A percentile compares a stretch with the other conserved stretches of the same genome.
Evolutionary conservation across 2,797 vertebrate species (phyloP).

Genomic region (Thunnus albacares): DNA sequence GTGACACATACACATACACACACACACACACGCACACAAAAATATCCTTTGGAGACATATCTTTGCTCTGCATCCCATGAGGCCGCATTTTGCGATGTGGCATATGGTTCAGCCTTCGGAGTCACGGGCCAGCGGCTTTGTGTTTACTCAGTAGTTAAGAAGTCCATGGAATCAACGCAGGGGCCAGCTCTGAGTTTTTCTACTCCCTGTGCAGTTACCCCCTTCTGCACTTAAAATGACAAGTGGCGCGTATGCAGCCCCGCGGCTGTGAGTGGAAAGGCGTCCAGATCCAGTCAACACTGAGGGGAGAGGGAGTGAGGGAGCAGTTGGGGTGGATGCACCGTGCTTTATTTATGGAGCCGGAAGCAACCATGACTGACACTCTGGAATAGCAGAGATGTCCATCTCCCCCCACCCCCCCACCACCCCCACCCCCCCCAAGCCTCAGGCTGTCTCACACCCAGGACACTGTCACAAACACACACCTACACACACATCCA

Average conservation of each 20-base stretch:
- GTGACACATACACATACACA: conserved; percentile 19
- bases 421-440: not conserved
- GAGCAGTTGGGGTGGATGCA: conserved; percentile 59
- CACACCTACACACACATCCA: conserved; percentile 52
- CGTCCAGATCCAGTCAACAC: conserved; percentile 46
- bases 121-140: conserved; percentile 56
- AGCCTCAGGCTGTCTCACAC: conserved; percentile 62
- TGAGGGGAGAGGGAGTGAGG: not conserved
- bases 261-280: conserved; percentile 27
- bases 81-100: conserved; percentile 39
- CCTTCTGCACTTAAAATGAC: conserved; percentile 70
- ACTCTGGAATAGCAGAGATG: conserved; percentile 69
- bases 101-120: conserved; percentile 35
- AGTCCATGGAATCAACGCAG: conserved; percentile 36
- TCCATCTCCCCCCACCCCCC: conserved; percentile 40
- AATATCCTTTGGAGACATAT: conserved; percentile 27
- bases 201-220: conserved; percentile 46
- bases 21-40: not conserved
- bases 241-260: conserved; percentile 42
- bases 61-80: conserved; percentile 38
- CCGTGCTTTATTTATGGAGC: conserved; percentile 81
- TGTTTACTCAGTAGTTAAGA: conserved; percentile 62
- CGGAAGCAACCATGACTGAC: conserved; percentile 73
- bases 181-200: conserved; percentile 40
- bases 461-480: conserved; percentile 46